Evolutionary conservation across 1,140 invertebrate genomes (phyloP), one percentile per base, ranked within the genome.

Genomic region (Manduca sexta): DNA sequence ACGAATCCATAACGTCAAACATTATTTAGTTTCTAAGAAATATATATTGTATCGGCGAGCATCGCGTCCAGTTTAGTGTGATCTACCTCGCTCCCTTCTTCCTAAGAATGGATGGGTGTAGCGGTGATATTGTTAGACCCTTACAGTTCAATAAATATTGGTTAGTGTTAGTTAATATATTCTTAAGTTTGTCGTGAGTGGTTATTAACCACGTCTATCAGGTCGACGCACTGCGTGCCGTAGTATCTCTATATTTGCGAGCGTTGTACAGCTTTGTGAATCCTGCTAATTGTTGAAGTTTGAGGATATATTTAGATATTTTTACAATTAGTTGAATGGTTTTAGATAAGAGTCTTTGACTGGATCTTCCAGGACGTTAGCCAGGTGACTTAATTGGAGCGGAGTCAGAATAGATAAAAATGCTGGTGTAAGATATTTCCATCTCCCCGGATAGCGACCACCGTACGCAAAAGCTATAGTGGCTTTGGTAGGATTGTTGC

Each of bases 11-110:
- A 49, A 60, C 43, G 49, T 45, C 49, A 51, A 60, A 68, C 40
- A 51, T 59, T 64, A 64, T 74, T 69, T 63, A 57, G 52, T 66
- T 78, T 72, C 64, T 55, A 18, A 61, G 72, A 78, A 74, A 52
- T 51, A 58, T 65, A 62, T 33, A 59, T 60, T 69, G 65, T 69
- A 73, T 75, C 58, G 63, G 55, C 48, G 57, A 59, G 58, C 37
- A 47, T 52, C 40, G 46, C 38, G 14, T 13, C 68, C 52, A 69
- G 31, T 54, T 21, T 63, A 58, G 21, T 40, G 42, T 60, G 56
- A 59, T 31, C 63, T 59, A 48, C 57, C 50, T 54, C 41, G 35
- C 45, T 45, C 45, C 46, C 41, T 45, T 52, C 44, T 40, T 26
- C n/a, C 16, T 49, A 45, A 14, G 15, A 38, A 38, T 38, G 13